Evolutionary conservation across 1,140 invertebrate species (phyloP), one percentile per base, ranked within the genome.

Genomic region (Cryptotermes secundus): DNA sequence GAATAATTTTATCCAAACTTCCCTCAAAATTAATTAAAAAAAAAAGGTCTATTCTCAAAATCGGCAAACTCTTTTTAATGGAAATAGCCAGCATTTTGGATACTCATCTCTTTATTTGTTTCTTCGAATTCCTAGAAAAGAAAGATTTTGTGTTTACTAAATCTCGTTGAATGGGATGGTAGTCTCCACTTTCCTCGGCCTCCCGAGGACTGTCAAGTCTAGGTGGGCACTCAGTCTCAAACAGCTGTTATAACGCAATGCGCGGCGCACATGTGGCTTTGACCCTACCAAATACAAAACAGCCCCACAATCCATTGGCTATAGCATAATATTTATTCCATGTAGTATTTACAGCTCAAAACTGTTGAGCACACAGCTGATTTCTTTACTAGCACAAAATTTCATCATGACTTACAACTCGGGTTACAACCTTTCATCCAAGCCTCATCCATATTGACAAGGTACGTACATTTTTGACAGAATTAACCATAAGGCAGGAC

Each of bases 251-350:
- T 72, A 72, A 72, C 59, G 59, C 59, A 72, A 72, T 31, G 59
- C 59, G 59, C 59, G 45, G 83, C 83, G 79, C 83, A 84, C 83
- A 84, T 84, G 83, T 84, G 83, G 83, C 83, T 84, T 80, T 79
- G 3, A 2, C 81, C 81, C 81, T 82, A 82, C 7, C 38, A 42
- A 82, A 82, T 45, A 35, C 38, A 81, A 36, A 36, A 31, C 14
- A 72, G 59, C n/a, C 59, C 59, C 59, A 72, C 4, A 72, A 72
- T 72, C 59, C 59, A 72, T n/a, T 72, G n/a, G 59, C 59, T 31
- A n/a, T 31, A 72, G 59, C 16, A 72, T n/a, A 72, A n/a, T 31
- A 72, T 31, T 72, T 72, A 72, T 72, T 72, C 59, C 59, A 72
- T 72, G 59, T 72, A 72, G 31, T 72, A 31, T n/a, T 1, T 4